Percentiles rank a stretch among this genome's conserved stretches.
Evolutionary conservation across 2,888 invertebrate species (phyloP).

Genomic region (Netelia inedita): DNA sequence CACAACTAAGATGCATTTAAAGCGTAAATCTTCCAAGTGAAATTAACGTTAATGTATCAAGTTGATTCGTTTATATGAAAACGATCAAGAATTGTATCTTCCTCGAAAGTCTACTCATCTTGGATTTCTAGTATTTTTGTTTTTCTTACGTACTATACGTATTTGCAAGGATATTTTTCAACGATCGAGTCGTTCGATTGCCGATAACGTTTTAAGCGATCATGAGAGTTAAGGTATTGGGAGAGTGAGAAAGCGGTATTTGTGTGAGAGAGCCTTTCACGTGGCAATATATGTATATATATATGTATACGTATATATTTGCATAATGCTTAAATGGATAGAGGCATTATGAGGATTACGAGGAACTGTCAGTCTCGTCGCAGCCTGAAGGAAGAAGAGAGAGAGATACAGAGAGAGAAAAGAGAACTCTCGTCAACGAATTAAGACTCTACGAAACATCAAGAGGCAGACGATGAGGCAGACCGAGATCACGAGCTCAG

Average conservation of each 20-base stretch:
- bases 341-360: conserved; percentile 65
- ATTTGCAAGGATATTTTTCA: conserved; percentile 29
- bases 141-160: not conserved
- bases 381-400: conserved; percentile 21
- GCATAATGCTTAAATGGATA: not conserved
- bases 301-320: conserved; percentile 4
- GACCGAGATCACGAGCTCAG: conserved; percentile 69
- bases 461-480: conserved; percentile 48
- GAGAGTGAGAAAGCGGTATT: conserved; percentile 19
- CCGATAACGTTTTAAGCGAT: conserved; percentile 47
- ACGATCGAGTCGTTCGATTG: conserved; percentile 34
- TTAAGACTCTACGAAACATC: conserved; percentile 59
- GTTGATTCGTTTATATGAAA: not conserved
- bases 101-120: not conserved
- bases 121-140: not conserved
- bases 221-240: not conserved
- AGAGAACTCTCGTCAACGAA: conserved; percentile 55
- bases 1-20: not conserved
- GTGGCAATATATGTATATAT: conserved; percentile 38
- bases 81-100: not conserved
- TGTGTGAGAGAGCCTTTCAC: conserved; percentile 47
- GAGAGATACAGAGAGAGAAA: not conserved
- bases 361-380: conserved; percentile 65
- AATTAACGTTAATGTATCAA: conserved; percentile 6
- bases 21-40: not conserved